These are phyloP conservation scores for Paralinhomoeus sp. DNA, from an alignment of 2,888 invertebrate genomes.

Conservation along the genomic window DNA sequence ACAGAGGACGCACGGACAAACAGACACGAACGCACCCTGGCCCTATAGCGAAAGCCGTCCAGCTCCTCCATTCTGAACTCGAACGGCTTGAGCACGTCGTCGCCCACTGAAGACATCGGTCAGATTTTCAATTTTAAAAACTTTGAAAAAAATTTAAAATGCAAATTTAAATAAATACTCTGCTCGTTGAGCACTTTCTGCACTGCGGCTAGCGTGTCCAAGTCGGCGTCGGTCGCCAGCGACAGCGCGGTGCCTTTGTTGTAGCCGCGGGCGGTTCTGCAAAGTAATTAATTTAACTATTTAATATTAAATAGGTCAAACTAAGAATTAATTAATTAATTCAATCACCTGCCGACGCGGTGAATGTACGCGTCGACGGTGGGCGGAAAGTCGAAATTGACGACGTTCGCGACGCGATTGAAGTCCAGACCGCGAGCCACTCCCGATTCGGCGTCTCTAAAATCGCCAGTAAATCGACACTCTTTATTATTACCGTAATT, in stretches of 20 bases:
- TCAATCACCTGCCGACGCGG: slow-evolving; percentile 48
- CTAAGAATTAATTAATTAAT: no score
- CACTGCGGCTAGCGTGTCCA: slow-evolving; percentile 45
- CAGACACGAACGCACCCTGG: slow-evolving; percentile 42
- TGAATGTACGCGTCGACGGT: slow-evolving; percentile 77
- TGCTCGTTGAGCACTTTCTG: slow-evolving; percentile 36
- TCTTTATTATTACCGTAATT: no score
- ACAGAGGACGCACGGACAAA: no score
- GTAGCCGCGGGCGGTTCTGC: slow-evolving; percentile 19
- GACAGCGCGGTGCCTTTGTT: slow-evolving; percentile 39
- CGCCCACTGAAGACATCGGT: slow-evolving; percentile 17
- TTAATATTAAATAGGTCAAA: no score
- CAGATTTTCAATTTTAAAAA: no score
- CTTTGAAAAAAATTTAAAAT: no score
- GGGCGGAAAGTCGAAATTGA: slow-evolving; percentile 91
- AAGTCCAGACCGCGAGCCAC: slow-evolving; percentile 93
- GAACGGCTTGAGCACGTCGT: slow-evolving; percentile 45
- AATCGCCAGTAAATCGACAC: no score
- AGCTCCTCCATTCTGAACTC: slow-evolving; percentile 82
- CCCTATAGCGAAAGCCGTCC: slow-evolving; percentile 79
- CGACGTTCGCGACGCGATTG: slow-evolving; percentile 81
- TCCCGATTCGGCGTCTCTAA: slow-evolving; percentile 50
- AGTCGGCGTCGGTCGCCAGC: slow-evolving; percentile 60
- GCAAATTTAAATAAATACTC: slow-evolving; percentile 6
- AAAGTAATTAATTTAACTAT: no score